Percentiles rank a stretch among this genome's conserved stretches.
Conservation (phyloP, 2,113 vertebrate species). For the Excalfactoria chinensis region DNA sequence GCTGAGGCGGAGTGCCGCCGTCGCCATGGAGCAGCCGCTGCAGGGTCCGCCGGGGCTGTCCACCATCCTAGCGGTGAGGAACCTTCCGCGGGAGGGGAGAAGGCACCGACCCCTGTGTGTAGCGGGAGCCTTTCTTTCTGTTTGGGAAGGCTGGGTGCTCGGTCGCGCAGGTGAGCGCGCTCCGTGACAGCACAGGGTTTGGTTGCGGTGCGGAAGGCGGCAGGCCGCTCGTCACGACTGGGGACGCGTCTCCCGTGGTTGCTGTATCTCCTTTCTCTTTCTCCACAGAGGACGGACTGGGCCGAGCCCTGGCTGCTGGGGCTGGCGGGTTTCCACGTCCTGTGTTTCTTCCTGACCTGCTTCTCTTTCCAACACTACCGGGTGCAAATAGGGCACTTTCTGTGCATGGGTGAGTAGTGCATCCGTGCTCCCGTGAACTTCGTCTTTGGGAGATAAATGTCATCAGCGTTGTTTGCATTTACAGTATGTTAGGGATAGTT, state of each 20-base stretch:
- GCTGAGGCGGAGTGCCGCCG: rapidly evolving
- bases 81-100: background rate
- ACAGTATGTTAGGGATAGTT: background rate
- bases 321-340: conserved; percentile 83
- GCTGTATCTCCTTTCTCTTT: background rate
- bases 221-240: rapidly evolving
- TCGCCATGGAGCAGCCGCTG: background rate
- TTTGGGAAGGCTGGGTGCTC: background rate
- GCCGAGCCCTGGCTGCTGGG: conserved; percentile 92
- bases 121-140: background rate
- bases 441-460: too few species aligned
- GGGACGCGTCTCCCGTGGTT: rapidly evolving
- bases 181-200: background rate
- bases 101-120: rapidly evolving
- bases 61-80: background rate
- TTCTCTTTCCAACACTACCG: conserved; percentile 83
- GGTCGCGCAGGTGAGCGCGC: background rate
- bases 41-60: background rate
- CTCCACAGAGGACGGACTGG: conserved; percentile 87
- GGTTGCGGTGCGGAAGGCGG: background rate
- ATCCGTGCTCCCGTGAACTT: rapidly evolving
- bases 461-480: rapidly evolving
- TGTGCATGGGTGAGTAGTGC: conserved; percentile 86
- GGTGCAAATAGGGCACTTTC: conserved; percentile 89
- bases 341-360: conserved; percentile 85